These are phyloP conservation scores for Drosophila suzukii DNA, from an alignment of 1,140 invertebrate genomes.

Conservation along the genomic window DNA sequence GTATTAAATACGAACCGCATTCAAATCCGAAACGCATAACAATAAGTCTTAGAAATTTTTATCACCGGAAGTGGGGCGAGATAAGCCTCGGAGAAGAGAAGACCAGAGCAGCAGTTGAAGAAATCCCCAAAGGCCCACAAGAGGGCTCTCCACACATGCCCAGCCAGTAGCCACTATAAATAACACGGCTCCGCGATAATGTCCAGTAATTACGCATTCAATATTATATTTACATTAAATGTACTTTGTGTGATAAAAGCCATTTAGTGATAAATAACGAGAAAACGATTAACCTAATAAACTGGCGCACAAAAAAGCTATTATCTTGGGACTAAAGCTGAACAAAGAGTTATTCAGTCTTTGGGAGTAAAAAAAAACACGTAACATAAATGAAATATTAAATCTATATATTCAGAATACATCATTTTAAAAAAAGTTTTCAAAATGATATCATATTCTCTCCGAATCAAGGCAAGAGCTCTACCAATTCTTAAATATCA, in stretches of 20 bases:
- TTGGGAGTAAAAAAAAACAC: background rate
- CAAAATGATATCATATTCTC: no score
- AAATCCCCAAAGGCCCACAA: conserved; percentile 14
- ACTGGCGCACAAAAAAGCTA: background rate
- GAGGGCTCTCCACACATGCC: conserved; percentile 5
- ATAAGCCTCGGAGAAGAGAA: conserved; percentile 17
- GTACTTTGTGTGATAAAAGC: conserved; percentile 11
- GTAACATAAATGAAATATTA: no score
- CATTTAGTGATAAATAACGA: conserved; percentile 1
- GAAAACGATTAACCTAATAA: conserved; percentile 1
- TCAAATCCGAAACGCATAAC: conserved; percentile 20
- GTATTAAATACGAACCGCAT: background rate
- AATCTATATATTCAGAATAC: no score
- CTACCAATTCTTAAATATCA: no score
- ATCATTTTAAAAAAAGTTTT: no score
- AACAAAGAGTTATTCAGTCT: background rate
- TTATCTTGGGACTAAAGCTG: background rate
- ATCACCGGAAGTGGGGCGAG: conserved; percentile 49
- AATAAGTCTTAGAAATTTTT: conserved; percentile 18
- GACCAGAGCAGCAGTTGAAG: conserved; percentile 21
- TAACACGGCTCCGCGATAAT: conserved; percentile 28
- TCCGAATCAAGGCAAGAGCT: no score
- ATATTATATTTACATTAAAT: conserved; percentile 32
- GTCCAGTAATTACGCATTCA: conserved; percentile 40
- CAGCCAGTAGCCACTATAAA: conserved; percentile 29